A percentile compares a stretch with the other conserved stretches of the same genome.
phyloP scores from a whole-genome alignment of 2,888 invertebrate species.

The Agonopterix arenella region DNA sequence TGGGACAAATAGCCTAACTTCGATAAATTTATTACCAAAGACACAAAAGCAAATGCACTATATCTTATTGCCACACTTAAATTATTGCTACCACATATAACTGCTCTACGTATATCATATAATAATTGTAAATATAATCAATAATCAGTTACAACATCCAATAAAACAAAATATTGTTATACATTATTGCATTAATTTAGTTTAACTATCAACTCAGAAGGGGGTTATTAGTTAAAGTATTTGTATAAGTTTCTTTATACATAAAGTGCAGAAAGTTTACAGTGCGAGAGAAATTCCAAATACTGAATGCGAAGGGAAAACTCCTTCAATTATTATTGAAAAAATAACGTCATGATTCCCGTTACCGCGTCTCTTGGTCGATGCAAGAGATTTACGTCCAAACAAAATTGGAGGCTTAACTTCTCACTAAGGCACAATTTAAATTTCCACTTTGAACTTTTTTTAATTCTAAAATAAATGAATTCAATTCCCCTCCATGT shows the following conservation, averaged over 20 bases:
- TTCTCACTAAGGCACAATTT: conserved; percentile 74
- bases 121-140: conserved; percentile 60
- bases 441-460: conserved; percentile 71
- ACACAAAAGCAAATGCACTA: conserved; percentile 69
- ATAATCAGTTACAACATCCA: conserved; percentile 69
- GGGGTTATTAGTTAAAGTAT: conserved; percentile 38
- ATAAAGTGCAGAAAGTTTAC: conserved; percentile 47
- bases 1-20: conserved; percentile 40
- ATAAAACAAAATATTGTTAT: conserved; percentile 64
- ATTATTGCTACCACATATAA: conserved; percentile 73
- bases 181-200: conserved; percentile 61
- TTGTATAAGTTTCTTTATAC: conserved; percentile 27
- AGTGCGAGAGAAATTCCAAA: conserved; percentile 42
- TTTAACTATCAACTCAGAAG: conserved; percentile 48
- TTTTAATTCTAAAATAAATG: conserved; percentile 62
- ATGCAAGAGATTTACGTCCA: conserved; percentile 31
- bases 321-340: conserved; percentile 25
- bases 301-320: conserved; percentile 30
- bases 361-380: conserved; percentile 22
- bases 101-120: conserved; percentile 54
- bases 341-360: conserved; percentile 15
- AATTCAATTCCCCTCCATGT: conserved; percentile 45
- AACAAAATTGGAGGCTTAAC: conserved; percentile 56
- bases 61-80: conserved; percentile 72
- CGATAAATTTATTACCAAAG: conserved; percentile 39